phyloP scores from a whole-genome alignment of 92 coral and sea anemone genomes.

The Desmophyllum pertusum region DNA sequence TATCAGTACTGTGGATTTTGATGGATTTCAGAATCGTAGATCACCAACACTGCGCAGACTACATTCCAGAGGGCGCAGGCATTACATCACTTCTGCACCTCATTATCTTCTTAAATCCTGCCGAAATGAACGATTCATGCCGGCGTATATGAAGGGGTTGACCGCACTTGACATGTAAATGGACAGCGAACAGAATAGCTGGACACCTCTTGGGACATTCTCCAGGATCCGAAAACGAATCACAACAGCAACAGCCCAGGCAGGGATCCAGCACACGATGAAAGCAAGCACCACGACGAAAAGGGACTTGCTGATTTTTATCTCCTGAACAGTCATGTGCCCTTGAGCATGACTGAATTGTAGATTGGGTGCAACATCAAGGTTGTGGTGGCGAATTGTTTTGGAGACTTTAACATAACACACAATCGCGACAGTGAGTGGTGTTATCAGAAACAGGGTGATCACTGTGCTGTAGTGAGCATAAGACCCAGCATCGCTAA shows the following conservation, averaged over 20 bases:
- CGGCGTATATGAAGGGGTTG: slow-evolving; percentile 38
- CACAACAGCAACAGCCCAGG: slow-evolving; percentile 12
- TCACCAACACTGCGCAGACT: too few relatives aligned
- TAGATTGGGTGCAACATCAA: slow-evolving; percentile 2
- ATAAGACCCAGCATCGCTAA: background rate
- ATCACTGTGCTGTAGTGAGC: slow-evolving; percentile 18
- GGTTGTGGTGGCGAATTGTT: slow-evolving; percentile 11
- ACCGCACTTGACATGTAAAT: slow-evolving; percentile 17
- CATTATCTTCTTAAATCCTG: slow-evolving; percentile 30
- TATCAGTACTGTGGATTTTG: too few relatives aligned
- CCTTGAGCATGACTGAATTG: background rate
- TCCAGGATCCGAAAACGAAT: slow-evolving; percentile 2
- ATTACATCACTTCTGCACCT: slow-evolving; percentile 12
- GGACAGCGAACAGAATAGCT: slow-evolving; percentile 2
- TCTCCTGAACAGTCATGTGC: slow-evolving; percentile 3
- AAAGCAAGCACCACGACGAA: slow-evolving; percentile 31
- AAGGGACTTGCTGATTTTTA: slow-evolving; percentile 24
- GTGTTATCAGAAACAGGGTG: background rate
- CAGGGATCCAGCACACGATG: slow-evolving; percentile 31
- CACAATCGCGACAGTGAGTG: background rate
- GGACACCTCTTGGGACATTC: slow-evolving; percentile 1
- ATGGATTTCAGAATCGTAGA: too few relatives aligned
- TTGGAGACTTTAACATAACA: slow-evolving; percentile 15
- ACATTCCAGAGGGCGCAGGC: background rate
- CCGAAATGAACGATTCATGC: slow-evolving; percentile 35